Conservation (phyloP, 64 coral and sea anemone genomes). For the Montipora sp. region DNA sequence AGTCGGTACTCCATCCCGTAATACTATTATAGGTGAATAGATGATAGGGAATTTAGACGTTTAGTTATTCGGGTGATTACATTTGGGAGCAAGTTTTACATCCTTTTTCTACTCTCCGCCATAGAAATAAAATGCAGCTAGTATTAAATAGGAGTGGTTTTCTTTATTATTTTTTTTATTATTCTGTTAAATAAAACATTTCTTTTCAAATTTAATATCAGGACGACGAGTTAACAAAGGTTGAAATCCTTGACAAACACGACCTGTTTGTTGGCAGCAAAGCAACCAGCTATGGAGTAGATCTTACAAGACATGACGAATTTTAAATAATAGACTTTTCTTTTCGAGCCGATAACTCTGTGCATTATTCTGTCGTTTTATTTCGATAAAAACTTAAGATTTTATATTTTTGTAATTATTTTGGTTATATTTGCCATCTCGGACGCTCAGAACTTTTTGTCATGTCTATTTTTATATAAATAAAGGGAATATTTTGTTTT, state of each 20-base stretch:
- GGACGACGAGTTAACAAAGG: conserved; percentile 65
- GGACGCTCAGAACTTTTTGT: neutral
- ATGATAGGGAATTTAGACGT: too few relatives aligned
- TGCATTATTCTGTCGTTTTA: neutral
- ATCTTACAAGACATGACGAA: conserved; percentile 73
- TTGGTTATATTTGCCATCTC: neutral
- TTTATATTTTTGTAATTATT: neutral
- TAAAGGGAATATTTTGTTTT: neutral
- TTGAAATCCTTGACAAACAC: conserved; percentile 63
- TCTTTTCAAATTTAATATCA: neutral
- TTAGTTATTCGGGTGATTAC: too few relatives aligned
- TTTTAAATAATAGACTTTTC: conserved; percentile 31
- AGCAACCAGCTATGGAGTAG: conserved; percentile 70
- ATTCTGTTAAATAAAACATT: neutral
- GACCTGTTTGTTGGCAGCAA: conserved; percentile 71
- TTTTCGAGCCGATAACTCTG: neutral
- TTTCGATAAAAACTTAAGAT: neutral
- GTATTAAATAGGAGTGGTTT: too few relatives aligned
- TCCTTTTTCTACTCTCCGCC: too few relatives aligned
- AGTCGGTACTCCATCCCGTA: too few relatives aligned
- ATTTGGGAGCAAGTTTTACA: neutral
- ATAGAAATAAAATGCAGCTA: too few relatives aligned
- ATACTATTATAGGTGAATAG: too few relatives aligned
- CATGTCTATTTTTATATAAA: neutral
- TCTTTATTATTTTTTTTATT: neutral